These are phyloP conservation scores for Ficedula albicollis DNA, from an alignment of 2,797 vertebrate genomes.

Conservation along the genomic window DNA sequence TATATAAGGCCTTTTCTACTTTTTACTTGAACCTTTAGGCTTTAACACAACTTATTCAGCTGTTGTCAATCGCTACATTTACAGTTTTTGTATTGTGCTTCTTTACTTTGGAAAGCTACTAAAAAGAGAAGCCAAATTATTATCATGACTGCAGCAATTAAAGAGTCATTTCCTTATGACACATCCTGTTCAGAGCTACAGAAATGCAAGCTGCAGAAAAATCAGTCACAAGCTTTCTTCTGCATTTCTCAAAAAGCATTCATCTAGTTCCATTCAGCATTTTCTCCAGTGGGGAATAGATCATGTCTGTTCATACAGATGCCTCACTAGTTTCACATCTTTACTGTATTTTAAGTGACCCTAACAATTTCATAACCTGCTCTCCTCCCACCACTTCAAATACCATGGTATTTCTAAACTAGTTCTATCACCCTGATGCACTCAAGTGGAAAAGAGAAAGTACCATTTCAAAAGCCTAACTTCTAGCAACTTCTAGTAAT, in stretches of 20 bases:
- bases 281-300: neutral
- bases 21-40: neutral
- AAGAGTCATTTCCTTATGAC: neutral
- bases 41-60: neutral
- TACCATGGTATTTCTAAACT: neutral
- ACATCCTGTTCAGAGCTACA: constrained; percentile 24
- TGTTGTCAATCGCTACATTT: neutral
- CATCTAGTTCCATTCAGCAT: neutral
- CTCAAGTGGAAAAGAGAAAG: neutral
- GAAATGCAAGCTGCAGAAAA: constrained; percentile 3
- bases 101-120: neutral
- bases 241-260: neutral
- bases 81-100: neutral
- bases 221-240: neutral
- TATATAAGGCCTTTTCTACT: neutral
- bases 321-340: neutral
- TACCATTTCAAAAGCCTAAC: neutral
- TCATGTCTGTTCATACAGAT: neutral
- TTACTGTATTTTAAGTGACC: neutral
- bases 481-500: neutral
- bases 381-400: neutral
- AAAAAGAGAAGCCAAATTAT: constrained; percentile 24
- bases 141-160: neutral
- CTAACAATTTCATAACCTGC: neutral
- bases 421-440: neutral